phyloP scores from a whole-genome alignment of 1,140 invertebrate species.

The Meloidogyne floridensis region DNA sequence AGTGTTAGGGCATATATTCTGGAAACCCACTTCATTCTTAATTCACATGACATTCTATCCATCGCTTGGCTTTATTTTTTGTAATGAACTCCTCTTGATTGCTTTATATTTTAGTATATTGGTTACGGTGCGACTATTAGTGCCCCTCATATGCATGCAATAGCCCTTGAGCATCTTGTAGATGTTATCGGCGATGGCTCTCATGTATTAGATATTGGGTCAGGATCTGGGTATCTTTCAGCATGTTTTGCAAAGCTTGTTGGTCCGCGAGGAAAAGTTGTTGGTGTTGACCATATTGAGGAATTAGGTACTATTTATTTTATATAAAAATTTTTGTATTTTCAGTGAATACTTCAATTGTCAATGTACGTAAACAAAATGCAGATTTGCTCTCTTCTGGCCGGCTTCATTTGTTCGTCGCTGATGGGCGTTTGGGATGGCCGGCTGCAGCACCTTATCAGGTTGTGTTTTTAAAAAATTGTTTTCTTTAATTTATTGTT shows the following conservation, averaged over 20 bases:
- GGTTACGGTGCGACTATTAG: constrained; percentile 84
- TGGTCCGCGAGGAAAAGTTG: constrained; percentile 75
- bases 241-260: constrained; percentile 90
- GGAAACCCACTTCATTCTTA: no score
- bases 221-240: constrained; percentile 90
- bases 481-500: neutral
- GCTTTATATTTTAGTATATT: constrained; percentile 69
- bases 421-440: constrained; percentile 82
- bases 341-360: constrained; percentile 72
- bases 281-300: constrained; percentile 90
- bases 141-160: constrained; percentile 97
- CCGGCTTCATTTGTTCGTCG: constrained; percentile 74
- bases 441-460: constrained; percentile 76
- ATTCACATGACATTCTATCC: no score
- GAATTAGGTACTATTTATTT: constrained; percentile 71
- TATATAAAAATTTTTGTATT: no score
- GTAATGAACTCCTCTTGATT: constrained; percentile 41
- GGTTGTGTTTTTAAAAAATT: neutral
- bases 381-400: constrained; percentile 73
- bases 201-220: constrained; percentile 87
- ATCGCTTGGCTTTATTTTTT: neutral
- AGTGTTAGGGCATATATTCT: no score
- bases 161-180: constrained; percentile 84
- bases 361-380: constrained; percentile 80
- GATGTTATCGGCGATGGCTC: constrained; percentile 78